Evolutionary conservation across 2,113 vertebrate genomes (phyloP).

Genomic region (Alethe diademata): DNA sequence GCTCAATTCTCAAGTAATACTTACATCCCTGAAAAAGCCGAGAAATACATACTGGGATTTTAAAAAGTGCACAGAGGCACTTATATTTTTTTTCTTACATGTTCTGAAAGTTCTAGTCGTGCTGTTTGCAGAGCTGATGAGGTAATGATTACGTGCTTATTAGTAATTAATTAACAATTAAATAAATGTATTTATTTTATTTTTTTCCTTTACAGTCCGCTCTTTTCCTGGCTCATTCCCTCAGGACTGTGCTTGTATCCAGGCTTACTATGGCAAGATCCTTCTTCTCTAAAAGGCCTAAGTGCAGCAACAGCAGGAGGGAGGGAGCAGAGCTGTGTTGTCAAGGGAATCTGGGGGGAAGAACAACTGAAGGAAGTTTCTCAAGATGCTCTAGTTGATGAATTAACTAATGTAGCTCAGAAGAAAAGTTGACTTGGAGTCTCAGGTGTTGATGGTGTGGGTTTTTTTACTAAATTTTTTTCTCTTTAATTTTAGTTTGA

Average conservation of each 20-base stretch:
- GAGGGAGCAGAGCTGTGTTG: background rate
- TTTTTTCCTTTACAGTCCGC: background rate
- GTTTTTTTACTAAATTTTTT: background rate
- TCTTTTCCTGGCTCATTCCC: background rate
- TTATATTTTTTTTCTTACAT: background rate
- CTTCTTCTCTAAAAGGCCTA: background rate
- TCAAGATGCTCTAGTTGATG: background rate
- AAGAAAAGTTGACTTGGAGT: background rate
- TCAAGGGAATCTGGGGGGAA: background rate
- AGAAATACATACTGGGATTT: background rate
- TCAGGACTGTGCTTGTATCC: background rate
- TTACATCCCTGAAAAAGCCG: background rate
- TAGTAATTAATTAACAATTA: no score
- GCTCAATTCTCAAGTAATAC: background rate
- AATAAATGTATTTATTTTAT: background rate
- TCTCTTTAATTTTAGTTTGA: background rate
- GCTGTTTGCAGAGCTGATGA: background rate
- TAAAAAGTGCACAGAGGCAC: background rate
- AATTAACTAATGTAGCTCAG: background rate
- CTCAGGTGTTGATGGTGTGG: background rate
- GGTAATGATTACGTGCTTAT: background rate
- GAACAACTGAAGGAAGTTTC: background rate
- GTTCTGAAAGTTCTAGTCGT: background rate
- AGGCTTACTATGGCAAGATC: background rate
- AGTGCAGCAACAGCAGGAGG: background rate